phyloP scores from a whole-genome alignment of 1,140 invertebrate genomes.

The Galleria mellonella region DNA sequence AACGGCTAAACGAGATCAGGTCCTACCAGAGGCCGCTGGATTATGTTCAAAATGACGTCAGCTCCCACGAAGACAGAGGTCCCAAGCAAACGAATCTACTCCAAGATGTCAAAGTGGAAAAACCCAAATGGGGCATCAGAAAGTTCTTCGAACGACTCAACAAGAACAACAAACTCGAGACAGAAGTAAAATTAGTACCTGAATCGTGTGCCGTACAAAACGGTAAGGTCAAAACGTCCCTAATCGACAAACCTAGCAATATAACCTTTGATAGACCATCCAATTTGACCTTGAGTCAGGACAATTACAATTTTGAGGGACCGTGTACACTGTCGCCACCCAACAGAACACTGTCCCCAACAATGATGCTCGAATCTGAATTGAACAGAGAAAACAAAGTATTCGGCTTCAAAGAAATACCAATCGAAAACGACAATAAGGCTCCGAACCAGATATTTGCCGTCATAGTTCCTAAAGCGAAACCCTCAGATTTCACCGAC shows the following conservation, averaged over 20 bases:
- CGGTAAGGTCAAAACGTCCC: slow-evolving; percentile 33
- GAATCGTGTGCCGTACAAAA: slow-evolving; percentile 30
- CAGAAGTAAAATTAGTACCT: slow-evolving; percentile 72
- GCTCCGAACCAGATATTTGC: slow-evolving; percentile 59
- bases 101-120: slow-evolving; percentile 51
- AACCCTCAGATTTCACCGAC: slow-evolving; percentile 22
- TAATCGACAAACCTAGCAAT: slow-evolving; percentile 38
- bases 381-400: slow-evolving; percentile 39
- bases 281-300: slow-evolving; percentile 44
- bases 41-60: slow-evolving; percentile 86
- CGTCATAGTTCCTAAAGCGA: slow-evolving; percentile 65
- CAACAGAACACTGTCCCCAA: slow-evolving; percentile 59
- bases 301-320: slow-evolving; percentile 49
- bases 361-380: slow-evolving; percentile 60
- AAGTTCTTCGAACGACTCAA: slow-evolving; percentile 55
- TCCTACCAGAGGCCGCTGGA: slow-evolving; percentile 78
- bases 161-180: slow-evolving; percentile 59
- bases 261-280: slow-evolving; percentile 47
- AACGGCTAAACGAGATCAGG: slow-evolving; percentile 49
- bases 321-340: slow-evolving; percentile 67
- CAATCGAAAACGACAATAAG: slow-evolving; percentile 33
- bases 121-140: slow-evolving; percentile 57
- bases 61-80: slow-evolving; percentile 71
- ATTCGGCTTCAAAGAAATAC: slow-evolving; percentile 62
- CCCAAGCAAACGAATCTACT: slow-evolving; percentile 60